phyloP scores from a whole-genome alignment of 2,113 vertebrate species.

The Perca flavescens region DNA sequence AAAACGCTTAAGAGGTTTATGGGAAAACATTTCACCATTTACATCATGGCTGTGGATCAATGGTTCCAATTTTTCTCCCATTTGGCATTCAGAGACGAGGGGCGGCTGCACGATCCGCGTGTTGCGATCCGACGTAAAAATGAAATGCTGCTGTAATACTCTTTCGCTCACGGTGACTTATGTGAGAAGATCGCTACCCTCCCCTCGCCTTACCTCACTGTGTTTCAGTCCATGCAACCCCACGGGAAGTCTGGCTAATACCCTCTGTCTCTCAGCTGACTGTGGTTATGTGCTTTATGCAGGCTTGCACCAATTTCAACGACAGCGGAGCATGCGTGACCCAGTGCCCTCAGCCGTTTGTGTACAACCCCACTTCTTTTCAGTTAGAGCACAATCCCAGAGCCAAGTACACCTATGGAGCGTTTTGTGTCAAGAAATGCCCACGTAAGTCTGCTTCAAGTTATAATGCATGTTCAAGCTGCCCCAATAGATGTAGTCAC shows the following conservation, averaged over 20 bases:
- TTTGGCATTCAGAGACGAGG: conserved; percentile 43
- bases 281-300: conserved; percentile 28
- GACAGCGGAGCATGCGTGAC: conserved; percentile 97
- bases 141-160: conserved; percentile 70
- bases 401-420: conserved; percentile 97
- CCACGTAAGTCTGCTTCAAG: conserved; percentile 86
- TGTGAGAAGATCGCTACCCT: conserved; percentile 15
- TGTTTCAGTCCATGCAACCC: neutral
- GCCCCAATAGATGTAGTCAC: neutral
- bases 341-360: conserved; percentile 96
- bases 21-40: conserved; percentile 77
- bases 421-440: conserved; percentile 98
- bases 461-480: neutral
- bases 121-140: conserved; percentile 43
- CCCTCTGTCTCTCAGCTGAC: conserved; percentile 8
- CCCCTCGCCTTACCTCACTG: neutral
- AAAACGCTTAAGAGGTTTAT: conserved; percentile 77
- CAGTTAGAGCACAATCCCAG: conserved; percentile 95
- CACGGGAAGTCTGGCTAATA: neutral
- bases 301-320: conserved; percentile 99
- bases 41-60: conserved; percentile 68
- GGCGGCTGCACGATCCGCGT: conserved; percentile 3
- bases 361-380: conserved; percentile 97
- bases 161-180: conserved; percentile 30
- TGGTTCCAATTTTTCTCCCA: conserved; percentile 72